Percentiles rank a stretch among this genome's conserved stretches.
These are phyloP conservation scores for Pteria penguin DNA, from an alignment of 2,888 invertebrate genomes.

Conservation along the genomic window DNA sequence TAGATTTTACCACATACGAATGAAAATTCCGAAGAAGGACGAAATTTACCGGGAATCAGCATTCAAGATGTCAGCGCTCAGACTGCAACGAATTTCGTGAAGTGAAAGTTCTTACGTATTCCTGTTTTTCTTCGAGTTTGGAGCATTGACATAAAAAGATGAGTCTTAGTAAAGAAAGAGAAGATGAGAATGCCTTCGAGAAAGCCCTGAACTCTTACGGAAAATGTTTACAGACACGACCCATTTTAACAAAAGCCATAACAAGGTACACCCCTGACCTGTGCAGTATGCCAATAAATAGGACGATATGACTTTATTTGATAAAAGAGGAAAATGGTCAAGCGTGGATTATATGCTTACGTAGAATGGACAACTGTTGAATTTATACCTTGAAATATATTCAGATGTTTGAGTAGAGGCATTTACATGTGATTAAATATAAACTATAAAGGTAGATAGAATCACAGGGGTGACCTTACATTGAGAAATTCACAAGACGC, in stretches of 20 bases:
- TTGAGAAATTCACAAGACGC: too few species aligned
- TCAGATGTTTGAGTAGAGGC: too few species aligned
- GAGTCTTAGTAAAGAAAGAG: slow-evolving; percentile 64
- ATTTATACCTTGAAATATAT: too few species aligned
- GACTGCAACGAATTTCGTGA: too few species aligned
- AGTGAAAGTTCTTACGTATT: slow-evolving; percentile 13
- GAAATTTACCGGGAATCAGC: slow-evolving; percentile 13
- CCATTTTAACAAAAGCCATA: slow-evolving; percentile 68
- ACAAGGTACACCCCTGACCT: slow-evolving; percentile 63
- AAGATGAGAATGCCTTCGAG: slow-evolving; percentile 54
- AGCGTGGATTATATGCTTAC: too few species aligned
- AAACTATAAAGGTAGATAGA: too few species aligned
- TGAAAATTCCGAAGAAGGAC: neutral
- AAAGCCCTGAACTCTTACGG: slow-evolving; percentile 61
- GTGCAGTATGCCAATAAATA: too few species aligned
- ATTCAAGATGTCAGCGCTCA: slow-evolving; percentile 46
- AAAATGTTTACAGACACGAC: slow-evolving; percentile 58
- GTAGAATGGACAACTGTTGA: too few species aligned
- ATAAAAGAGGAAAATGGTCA: too few species aligned
- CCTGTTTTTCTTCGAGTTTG: slow-evolving; percentile 3
- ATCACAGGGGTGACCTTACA: too few species aligned
- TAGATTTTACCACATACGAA: neutral
- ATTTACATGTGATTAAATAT: too few species aligned
- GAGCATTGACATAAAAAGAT: slow-evolving; percentile 55
- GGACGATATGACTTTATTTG: too few species aligned